Base-by-base conservation (phyloP, 2,888 invertebrate genomes). In the Dasypogon diadema region DNA sequence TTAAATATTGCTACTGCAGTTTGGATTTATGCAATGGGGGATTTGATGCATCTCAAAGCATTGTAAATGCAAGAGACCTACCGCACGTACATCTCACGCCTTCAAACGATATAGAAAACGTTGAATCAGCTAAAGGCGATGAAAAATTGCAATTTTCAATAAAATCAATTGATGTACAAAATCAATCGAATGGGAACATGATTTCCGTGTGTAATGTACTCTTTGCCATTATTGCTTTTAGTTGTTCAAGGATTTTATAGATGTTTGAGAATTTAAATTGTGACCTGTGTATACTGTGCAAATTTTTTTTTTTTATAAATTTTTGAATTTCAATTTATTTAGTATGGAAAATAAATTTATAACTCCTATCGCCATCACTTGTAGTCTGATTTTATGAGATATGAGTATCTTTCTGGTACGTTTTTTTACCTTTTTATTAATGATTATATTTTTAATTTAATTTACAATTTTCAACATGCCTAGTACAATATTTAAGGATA, bases 1-100 rank as follows among this genome's bases (percentile, higher is more conserved):
- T 78, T n/a, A 76, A 58, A 74, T 78, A 79, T 74, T 80, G 80
- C 74, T 78, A 78, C 58, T 80, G 80, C 74, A 76, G 42, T 63
- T 58, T 6, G n/a, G 76, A 79, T 74, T 75, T 79, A 55, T 80
- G 80, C 70, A 80, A 80, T 75, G 54, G 54, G 2, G 12, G 8
- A 3, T 5, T 30, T 30, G n/a, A 12, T 6, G 3, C 42, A 12
- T 12, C 6, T 12, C 8, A 5, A 3, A 2, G 12, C 3, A 42
- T 12, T 12, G 8, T n/a, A 3, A 42, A n/a, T 12, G 42, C 12
- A 42, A 6, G 22, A 37, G 60, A 21, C 18, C 14, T 30, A 8
- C 10, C 30, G 5, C 26, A 34, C 16, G 58, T 30, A 58, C 30
- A 58, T 14, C 16, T 30, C 3, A 21, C 58, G 30, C 6, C 37